Conservation (phyloP, 2,797 vertebrate genomes). For the Sebastes steindachneri region DNA sequence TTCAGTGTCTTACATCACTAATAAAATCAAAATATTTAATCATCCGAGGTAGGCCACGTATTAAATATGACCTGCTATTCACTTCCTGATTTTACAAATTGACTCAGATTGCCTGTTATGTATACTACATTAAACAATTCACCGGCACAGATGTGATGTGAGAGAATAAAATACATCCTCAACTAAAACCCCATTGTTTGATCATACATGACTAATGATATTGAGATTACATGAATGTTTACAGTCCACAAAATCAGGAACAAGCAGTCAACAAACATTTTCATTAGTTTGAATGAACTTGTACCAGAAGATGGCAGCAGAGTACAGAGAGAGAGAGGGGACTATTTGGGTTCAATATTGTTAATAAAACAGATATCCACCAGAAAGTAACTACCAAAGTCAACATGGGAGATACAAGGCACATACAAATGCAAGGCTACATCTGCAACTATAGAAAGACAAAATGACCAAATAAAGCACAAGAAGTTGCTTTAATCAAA, state of each 20-base stretch:
- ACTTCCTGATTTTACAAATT: neutral
- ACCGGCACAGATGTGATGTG: neutral
- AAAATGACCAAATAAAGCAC: neutral
- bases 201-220: neutral
- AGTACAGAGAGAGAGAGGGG: neutral
- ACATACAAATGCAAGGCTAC: neutral
- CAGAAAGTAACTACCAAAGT: neutral
- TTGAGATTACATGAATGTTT: neutral
- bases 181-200: neutral
- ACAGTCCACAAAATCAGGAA: neutral
- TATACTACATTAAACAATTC: neutral
- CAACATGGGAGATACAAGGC: neutral
- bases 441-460: neutral
- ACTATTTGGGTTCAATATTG: neutral
- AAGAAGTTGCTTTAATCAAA: neutral
- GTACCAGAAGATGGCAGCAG: slow-evolving; percentile 46
- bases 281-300: neutral
- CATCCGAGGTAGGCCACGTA: neutral
- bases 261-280: neutral
- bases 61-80: neutral
- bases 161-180: too few species aligned
- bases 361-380: neutral
- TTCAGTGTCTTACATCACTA: neutral
- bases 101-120: neutral
- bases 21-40: neutral